Percentiles rank a stretch among this genome's conserved stretches.
These are phyloP conservation scores for Poeciliopsis presidionis DNA, from an alignment of 2,797 vertebrate species.

Conservation along the genomic window DNA sequence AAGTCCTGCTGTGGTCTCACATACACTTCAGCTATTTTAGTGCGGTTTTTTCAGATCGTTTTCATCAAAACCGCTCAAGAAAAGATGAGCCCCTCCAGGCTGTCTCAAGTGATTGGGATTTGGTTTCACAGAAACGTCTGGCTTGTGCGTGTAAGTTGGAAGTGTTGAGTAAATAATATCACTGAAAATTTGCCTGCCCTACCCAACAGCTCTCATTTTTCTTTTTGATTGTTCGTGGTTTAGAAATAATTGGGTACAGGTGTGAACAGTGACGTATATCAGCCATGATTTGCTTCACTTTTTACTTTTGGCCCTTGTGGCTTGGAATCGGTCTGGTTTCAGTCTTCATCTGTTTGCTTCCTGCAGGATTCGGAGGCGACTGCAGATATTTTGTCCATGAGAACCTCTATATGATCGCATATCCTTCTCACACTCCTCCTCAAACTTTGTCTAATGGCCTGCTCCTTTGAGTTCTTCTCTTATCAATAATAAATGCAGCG, in stretches of 20 bases:
- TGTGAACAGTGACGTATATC: not conserved
- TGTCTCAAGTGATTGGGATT: not conserved
- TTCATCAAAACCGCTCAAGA: not conserved
- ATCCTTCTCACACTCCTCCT: slow-evolving; percentile 11
- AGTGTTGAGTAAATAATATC: not conserved
- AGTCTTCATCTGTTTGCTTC: not conserved
- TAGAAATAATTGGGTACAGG: not conserved
- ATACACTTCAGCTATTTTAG: not conserved
- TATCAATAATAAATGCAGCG: slow-evolving; percentile 46
- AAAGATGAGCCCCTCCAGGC: not conserved
- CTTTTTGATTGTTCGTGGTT: not conserved
- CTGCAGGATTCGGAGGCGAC: not conserved
- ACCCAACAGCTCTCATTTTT: not conserved
- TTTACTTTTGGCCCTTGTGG: not conserved
- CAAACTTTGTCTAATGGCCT: slow-evolving; percentile 42
- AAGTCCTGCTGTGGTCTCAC: not conserved
- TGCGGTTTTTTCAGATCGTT: not conserved
- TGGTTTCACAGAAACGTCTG: not conserved
- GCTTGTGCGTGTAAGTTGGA: not conserved
- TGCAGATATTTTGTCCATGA: not conserved
- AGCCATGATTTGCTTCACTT: not conserved
- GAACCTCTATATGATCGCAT: not conserved
- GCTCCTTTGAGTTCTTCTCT: slow-evolving; percentile 26
- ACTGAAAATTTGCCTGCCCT: not conserved
- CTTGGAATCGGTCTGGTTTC: not conserved